These are phyloP conservation scores for Gobius niger DNA, from an alignment of 2,113 vertebrate species.

Conservation along the genomic window DNA sequence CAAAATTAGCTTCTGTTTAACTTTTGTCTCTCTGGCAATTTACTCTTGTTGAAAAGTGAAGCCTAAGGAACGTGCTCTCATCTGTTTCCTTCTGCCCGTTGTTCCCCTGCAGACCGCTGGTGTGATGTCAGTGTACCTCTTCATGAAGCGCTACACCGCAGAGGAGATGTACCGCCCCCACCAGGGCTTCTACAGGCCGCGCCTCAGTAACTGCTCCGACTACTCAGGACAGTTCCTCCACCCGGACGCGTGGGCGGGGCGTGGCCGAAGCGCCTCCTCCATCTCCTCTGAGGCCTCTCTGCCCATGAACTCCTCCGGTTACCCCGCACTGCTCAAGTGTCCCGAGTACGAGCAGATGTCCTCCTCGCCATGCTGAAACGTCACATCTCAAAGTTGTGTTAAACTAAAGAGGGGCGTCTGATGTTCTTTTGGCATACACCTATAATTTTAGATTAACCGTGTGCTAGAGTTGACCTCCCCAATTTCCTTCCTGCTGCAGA, in stretches of 20 bases:
- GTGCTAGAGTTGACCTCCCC: slow-evolving; percentile 18
- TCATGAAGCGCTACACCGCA: slow-evolving; percentile 91
- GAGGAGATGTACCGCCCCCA: slow-evolving; percentile 89
- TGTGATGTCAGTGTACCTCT: slow-evolving; percentile 92
- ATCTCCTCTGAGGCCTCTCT: slow-evolving; percentile 90
- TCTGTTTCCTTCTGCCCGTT: background rate
- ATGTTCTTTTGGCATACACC: slow-evolving; percentile 31
- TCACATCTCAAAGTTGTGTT: too few species aligned
- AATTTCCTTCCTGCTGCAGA: slow-evolving; percentile 4
- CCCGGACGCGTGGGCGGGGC: slow-evolving; percentile 81
- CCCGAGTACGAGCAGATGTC: slow-evolving; percentile 91
- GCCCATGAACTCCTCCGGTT: slow-evolving; percentile 86
- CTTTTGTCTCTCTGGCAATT: too few species aligned
- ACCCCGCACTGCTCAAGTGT: slow-evolving; percentile 89
- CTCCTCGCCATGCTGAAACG: slow-evolving; percentile 87
- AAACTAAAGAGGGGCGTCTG: background rate
- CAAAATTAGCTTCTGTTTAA: too few species aligned
- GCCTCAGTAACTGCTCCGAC: slow-evolving; percentile 91
- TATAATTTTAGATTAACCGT: slow-evolving; percentile 33
- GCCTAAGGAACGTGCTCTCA: too few species aligned
- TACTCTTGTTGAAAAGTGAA: too few species aligned
- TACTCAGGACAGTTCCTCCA: slow-evolving; percentile 92
- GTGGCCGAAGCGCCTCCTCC: slow-evolving; percentile 86
- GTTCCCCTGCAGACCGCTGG: slow-evolving; percentile 77
- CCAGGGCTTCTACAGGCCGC: slow-evolving; percentile 85